Percentiles rank a stretch among this genome's conserved stretches.
These are phyloP conservation scores for Rissa tridactyla DNA, from an alignment of 2,113 vertebrate species.

Conservation along the genomic window DNA sequence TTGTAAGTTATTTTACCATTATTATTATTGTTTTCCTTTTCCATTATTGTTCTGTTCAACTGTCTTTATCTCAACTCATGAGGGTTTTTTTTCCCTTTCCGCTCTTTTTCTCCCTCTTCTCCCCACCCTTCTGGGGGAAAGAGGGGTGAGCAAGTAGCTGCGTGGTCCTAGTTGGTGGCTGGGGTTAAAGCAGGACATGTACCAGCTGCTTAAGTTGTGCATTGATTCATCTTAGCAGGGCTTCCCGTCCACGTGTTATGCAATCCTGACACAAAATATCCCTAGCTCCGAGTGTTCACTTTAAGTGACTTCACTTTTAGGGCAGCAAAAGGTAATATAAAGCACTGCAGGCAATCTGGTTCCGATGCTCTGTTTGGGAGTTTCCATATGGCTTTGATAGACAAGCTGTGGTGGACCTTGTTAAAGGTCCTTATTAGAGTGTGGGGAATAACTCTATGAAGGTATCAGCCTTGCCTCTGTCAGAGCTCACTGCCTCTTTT, in stretches of 20 bases:
- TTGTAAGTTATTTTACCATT: not conserved
- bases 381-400: not conserved
- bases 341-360: not conserved
- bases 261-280: not conserved
- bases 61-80: not conserved
- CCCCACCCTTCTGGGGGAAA: not conserved
- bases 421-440: not conserved
- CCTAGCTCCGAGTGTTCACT: not conserved
- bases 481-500: not conserved
- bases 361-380: rapidly evolving
- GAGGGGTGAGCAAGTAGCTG: not conserved
- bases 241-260: not conserved
- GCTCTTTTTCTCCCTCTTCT: not conserved
- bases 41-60: not conserved
- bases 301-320: not conserved
- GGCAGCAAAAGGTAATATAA: not conserved
- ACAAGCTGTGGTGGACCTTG: not conserved
- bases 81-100: not conserved
- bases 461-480: not conserved
- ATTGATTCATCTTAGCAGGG: not conserved
- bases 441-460: not conserved
- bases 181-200: not conserved
- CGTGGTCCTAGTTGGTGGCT: not conserved
- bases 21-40: not conserved
- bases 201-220: not conserved